A percentile compares a stretch with the other conserved stretches of the same genome.
phyloP scores from a whole-genome alignment of 2,888 invertebrate species.

The Stenodera caucasica region DNA sequence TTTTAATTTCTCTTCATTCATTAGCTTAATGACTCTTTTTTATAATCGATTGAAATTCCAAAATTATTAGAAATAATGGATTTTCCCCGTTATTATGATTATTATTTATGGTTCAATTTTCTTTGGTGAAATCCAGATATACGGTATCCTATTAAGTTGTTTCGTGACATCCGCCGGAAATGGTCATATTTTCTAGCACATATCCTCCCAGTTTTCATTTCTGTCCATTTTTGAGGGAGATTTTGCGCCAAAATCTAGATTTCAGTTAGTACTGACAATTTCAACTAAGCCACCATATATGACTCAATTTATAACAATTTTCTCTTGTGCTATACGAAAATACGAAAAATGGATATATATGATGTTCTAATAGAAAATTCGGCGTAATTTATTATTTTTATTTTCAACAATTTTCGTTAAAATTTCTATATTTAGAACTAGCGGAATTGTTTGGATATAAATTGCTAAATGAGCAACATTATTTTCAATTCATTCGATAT shows the following conservation, averaged over 20 bases:
- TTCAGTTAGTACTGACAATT: constrained; percentile 39
- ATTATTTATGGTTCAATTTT: background rate
- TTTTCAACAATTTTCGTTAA: no score
- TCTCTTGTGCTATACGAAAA: background rate
- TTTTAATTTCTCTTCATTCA: constrained; percentile 29
- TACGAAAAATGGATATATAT: no score
- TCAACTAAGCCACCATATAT: constrained; percentile 29
- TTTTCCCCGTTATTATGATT: background rate
- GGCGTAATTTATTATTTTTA: no score
- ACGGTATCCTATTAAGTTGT: constrained; percentile 35
- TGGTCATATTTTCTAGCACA: constrained; percentile 39
- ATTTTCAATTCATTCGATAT: background rate
- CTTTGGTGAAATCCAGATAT: constrained; percentile 7
- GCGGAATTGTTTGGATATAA: no score
- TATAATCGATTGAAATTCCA: no score
- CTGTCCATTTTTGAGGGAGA: constrained; percentile 29
- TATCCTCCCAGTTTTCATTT: constrained; percentile 31
- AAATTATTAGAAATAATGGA: no score
- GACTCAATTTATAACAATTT: constrained; percentile 20
- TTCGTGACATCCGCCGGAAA: constrained; percentile 41
- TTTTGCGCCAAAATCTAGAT: constrained; percentile 30
- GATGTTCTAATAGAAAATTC: no score
- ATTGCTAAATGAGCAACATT: background rate
- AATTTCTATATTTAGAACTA: no score
- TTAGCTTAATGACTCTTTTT: constrained; percentile 30